phyloP scores from a whole-genome alignment of 2,113 vertebrate genomes.

The Rhodinocichla rosea region DNA sequence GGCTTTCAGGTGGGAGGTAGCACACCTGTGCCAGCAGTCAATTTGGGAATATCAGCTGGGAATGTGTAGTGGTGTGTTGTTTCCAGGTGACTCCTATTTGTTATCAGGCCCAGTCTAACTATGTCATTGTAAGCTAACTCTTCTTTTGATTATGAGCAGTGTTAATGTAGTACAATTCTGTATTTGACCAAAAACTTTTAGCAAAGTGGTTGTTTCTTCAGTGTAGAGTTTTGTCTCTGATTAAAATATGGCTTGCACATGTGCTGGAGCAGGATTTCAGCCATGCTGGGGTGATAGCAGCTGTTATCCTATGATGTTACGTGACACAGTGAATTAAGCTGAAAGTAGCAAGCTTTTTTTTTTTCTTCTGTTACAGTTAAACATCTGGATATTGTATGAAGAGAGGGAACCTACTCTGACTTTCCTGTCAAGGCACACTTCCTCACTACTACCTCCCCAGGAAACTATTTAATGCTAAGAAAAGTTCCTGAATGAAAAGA shows the following conservation, averaged over 20 bases:
- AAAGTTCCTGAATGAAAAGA: background rate
- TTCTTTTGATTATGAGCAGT: background rate
- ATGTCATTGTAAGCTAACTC: background rate
- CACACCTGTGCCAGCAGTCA: background rate
- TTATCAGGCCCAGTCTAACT: background rate
- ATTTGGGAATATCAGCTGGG: fast-evolving
- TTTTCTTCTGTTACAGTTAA: background rate
- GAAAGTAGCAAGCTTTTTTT: background rate
- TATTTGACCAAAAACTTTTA: background rate
- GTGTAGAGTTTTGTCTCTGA: background rate
- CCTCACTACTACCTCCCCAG: background rate
- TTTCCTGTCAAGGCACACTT: background rate
- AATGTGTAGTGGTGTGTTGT: background rate
- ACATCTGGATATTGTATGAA: background rate
- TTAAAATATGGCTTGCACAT: background rate
- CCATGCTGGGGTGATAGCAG: background rate
- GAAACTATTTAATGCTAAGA: background rate
- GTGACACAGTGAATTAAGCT: background rate
- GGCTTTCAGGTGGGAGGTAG: background rate
- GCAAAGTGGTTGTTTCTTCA: background rate
- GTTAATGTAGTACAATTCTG: background rate
- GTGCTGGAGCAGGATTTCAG: background rate
- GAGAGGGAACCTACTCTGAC: background rate
- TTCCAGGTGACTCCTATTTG: background rate
- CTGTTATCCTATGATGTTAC: background rate